Base-by-base conservation (phyloP, 2,888 invertebrate species). In the Drosophila flavopinicola region DNA sequence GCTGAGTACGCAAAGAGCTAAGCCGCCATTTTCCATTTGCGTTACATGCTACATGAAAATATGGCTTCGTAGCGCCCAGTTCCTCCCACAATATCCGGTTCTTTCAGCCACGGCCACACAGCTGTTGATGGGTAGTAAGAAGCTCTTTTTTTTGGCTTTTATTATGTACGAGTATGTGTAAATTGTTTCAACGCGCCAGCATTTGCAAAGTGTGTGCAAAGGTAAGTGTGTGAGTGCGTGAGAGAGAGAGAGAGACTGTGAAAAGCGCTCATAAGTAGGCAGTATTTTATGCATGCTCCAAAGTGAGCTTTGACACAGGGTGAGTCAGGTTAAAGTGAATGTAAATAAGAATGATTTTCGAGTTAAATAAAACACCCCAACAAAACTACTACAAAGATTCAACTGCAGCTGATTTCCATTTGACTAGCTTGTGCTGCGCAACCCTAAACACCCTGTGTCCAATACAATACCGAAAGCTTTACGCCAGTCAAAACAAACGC, bases 1-100 rank as follows among this genome's bases (percentile, higher is more conserved):
- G 78, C 75, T 78, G 80, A 75, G 44, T 59, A 45, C 52, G 39
- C 56, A 38, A 23, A 20, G 41, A 41, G 59, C 64, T 51, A 44
- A 68, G 63, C 66, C 66, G 67, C 64, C 75, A 77, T 76, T 73
- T 74, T 71, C 63, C 63, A 72, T 80, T 72, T 68, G 47, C 47
- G 4, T 37, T 57, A 51, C 66, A 66, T 37, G 59, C 47, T 20
- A 41, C 51, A 41, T 48, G 49, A 30, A 33, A 52, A 66, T 45
- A 47, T 29, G 54, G 67, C 38, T 44, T 35, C 29, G 24, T 39
- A 37, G 42, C 68, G 29, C 11, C 15, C 44, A 25, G 17, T 42
- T 44, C 17, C 51, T 33, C 42, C 39, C 54, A 32, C 53, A 59
- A 39, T 17, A 35, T 72, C 65, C 70, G 65, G 38, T 37, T 59